phyloP scores from a whole-genome alignment of 2,888 invertebrate species.

The Caenorhabditis sp. region DNA sequence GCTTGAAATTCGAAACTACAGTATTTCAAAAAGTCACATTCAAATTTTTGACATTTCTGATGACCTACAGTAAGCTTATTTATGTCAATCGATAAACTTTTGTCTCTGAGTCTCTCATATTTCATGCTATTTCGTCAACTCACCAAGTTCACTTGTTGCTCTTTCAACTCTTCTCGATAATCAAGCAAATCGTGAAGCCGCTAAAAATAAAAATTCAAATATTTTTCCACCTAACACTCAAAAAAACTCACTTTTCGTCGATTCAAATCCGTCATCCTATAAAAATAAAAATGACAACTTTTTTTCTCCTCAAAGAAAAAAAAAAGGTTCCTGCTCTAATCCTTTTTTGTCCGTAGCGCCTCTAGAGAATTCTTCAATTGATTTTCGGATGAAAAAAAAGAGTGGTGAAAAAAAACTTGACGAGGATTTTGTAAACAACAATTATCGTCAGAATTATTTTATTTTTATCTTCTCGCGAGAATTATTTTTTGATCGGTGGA shows the following conservation, averaged over 20 bases:
- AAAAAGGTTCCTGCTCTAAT: background rate
- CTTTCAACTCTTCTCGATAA: conserved; percentile 25
- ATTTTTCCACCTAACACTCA: background rate
- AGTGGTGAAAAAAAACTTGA: background rate
- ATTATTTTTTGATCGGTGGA: conserved; percentile 8
- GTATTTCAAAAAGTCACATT: no score
- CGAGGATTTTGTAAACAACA: background rate
- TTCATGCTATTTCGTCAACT: background rate
- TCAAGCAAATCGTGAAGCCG: conserved; percentile 33
- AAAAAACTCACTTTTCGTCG: background rate
- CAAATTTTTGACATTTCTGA: no score
- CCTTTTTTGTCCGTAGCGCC: background rate
- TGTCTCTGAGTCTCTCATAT: no score
- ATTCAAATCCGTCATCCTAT: background rate
- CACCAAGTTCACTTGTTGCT: conserved; percentile 30
- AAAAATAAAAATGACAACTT: background rate
- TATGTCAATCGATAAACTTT: no score
- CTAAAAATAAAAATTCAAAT: conserved; percentile 6
- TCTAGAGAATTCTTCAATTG: background rate
- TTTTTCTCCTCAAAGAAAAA: background rate
- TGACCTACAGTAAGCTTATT: no score
- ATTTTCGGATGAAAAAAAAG: background rate
- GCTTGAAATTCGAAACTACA: no score
- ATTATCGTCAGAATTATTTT: no score
- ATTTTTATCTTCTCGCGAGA: background rate